Percentiles rank a stretch among this genome's conserved stretches.
These are phyloP conservation scores for Acanthaster planci DNA, from an alignment of 35 echinoderm and acorn worm genomes.

Conservation along the genomic window DNA sequence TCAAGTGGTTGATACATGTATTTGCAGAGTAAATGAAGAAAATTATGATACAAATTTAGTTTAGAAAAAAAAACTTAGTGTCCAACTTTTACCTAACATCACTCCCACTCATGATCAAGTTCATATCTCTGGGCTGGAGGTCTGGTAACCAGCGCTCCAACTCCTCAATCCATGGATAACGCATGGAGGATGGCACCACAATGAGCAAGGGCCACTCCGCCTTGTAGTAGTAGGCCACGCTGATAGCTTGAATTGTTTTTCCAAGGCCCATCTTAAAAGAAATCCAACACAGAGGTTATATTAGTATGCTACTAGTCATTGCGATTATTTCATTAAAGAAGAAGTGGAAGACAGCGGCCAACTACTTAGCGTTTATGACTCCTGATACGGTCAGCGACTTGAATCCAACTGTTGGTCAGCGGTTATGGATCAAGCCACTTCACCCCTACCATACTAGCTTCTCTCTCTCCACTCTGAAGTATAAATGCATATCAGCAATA, in stretches of 20 bases:
- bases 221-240: conserved; percentile 72
- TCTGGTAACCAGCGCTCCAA: conserved; percentile 78
- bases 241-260: conserved; percentile 79
- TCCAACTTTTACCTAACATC: conserved; percentile 66
- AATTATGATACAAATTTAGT: no score
- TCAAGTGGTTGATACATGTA: no score
- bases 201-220: conserved; percentile 82
- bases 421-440: neutral
- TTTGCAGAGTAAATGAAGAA: no score
- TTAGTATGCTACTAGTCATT: neutral
- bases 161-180: conserved; percentile 88
- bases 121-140: conserved; percentile 74
- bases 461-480: no score
- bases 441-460: neutral
- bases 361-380: neutral
- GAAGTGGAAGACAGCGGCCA: neutral
- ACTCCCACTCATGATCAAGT: conserved; percentile 64
- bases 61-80: no score
- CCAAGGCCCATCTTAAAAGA: conserved; percentile 73
- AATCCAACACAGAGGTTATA: neutral
- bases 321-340: neutral
- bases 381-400: neutral
- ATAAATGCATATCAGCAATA: no score
- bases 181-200: conserved; percentile 67
- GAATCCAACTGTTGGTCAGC: neutral